phyloP scores from a whole-genome alignment of 2,797 vertebrate genomes.

The Pangasius krempfi region DNA sequence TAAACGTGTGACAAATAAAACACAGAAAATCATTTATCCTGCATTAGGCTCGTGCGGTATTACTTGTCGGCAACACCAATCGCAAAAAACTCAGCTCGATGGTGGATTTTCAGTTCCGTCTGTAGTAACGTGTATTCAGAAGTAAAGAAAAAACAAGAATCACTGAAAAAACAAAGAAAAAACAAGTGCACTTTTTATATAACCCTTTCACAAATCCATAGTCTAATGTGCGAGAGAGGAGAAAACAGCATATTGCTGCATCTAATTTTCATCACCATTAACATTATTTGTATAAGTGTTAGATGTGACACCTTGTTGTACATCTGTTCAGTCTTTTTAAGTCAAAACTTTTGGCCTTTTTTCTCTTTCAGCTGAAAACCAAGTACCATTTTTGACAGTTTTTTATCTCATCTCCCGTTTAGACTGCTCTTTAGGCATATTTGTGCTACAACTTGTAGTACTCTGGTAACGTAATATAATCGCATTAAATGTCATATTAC shows the following conservation, averaged over 20 bases:
- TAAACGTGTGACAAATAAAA: not conserved
- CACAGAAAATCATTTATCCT: not conserved
- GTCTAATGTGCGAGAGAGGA: no score
- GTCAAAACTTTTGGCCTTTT: no score
- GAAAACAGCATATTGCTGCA: no score
- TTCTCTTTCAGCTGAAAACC: not conserved
- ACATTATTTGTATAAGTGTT: no score
- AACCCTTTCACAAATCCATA: not conserved
- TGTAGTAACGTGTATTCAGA: not conserved
- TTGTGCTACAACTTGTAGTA: not conserved
- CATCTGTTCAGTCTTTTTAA: not conserved
- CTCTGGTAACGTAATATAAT: not conserved
- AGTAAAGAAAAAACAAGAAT: not conserved
- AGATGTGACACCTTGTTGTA: not conserved
- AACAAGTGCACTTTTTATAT: not conserved
- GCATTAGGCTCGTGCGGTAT: not conserved
- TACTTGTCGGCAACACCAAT: not conserved
- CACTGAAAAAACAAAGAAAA: no score
- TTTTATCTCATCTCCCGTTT: not conserved
- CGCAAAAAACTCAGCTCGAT: not conserved
- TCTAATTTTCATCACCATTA: no score
- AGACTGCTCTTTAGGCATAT: not conserved
- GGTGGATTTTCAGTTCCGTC: not conserved
- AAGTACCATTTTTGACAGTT: not conserved
- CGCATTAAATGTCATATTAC: not conserved